Conservation (phyloP, 2,797 vertebrate species). For the Sebastes elongatus region DNA sequence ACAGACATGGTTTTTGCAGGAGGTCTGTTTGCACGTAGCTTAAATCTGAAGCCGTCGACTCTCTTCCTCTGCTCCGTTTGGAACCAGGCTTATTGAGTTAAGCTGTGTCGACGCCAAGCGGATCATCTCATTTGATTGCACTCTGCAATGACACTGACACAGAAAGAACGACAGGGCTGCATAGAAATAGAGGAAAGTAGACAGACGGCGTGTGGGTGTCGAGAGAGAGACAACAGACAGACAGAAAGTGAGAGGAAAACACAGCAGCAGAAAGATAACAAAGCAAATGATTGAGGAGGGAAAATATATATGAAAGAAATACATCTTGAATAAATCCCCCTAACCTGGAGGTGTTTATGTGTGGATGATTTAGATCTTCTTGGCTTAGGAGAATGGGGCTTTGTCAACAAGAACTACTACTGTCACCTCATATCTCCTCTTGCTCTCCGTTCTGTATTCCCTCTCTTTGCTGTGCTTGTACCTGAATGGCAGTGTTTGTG, state of each 20-base stretch:
- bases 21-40: slow-evolving; percentile 3
- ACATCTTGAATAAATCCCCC: slow-evolving; percentile 41
- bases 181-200: background rate
- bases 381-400: slow-evolving; percentile 42
- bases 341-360: slow-evolving; percentile 53
- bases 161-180: background rate
- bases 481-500: background rate
- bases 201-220: slow-evolving; percentile 9
- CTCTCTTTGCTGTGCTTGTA: background rate
- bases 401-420: slow-evolving; percentile 56
- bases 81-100: background rate
- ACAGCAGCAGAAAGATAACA: slow-evolving; percentile 23
- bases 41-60: background rate
- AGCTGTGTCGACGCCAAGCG: slow-evolving; percentile 11
- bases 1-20: background rate
- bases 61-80: background rate
- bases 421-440: slow-evolving; percentile 27
- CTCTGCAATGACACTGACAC: slow-evolving; percentile 18
- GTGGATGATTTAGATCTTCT: slow-evolving; percentile 54
- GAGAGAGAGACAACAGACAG: background rate
- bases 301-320: slow-evolving; percentile 39
- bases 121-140: slow-evolving; percentile 34
- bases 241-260: slow-evolving; percentile 10
- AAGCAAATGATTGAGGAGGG: slow-evolving; percentile 15
- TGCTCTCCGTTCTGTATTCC: slow-evolving; percentile 24